Evolutionary conservation across 2,888 invertebrate species (phyloP), one percentile per base, ranked within the genome.

Genomic region (Lasioglossum morio): DNA sequence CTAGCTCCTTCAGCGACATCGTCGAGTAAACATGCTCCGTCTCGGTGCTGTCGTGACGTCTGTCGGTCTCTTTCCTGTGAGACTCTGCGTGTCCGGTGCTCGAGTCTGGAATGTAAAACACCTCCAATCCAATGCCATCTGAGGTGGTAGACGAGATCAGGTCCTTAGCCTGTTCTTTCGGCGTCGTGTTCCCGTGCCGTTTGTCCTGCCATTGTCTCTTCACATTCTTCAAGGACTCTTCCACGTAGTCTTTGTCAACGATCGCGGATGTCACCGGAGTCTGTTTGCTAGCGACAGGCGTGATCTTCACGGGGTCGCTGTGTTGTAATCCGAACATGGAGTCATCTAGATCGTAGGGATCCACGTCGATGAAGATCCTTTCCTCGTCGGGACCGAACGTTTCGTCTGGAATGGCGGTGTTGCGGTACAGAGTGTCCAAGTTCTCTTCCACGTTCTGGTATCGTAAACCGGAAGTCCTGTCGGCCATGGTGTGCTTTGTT

Each of bases 291-390:
- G 48, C 57, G 34, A 57, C 60, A 23, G 88, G 80, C 19, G 85
- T 85, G 19, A 83, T 77, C 30, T 87, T 84, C 34, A 80, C 70
- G 8, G 79, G 85, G 10, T 89, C 89, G 30, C 89, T 90, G 48
- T 93, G 92, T 34, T 94, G 92, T 12, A 94, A 79, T 0, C 92
- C 92, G 76, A 93, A 94, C 30, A 94, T 87, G 8, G 93, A 91
- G 0, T 94, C 93, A 70, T 94, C 94, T 8, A 92, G 43, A 53
- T 95, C 94, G 77, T 93, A 95, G 0, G 94, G 92, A 87, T 94
- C 94, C 48, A 94, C 94, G 43, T 95, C 94, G 81, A 95, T 95
- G 87, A 95, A 95, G 78, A 95, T 94, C 40, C 95, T 92, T 74
- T 95, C 95, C 70, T 95, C 95, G 79, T 95, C 95, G 0, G 94